Base-by-base conservation (phyloP, 2,113 vertebrate species). In the Marmota flaviventris region DNA sequence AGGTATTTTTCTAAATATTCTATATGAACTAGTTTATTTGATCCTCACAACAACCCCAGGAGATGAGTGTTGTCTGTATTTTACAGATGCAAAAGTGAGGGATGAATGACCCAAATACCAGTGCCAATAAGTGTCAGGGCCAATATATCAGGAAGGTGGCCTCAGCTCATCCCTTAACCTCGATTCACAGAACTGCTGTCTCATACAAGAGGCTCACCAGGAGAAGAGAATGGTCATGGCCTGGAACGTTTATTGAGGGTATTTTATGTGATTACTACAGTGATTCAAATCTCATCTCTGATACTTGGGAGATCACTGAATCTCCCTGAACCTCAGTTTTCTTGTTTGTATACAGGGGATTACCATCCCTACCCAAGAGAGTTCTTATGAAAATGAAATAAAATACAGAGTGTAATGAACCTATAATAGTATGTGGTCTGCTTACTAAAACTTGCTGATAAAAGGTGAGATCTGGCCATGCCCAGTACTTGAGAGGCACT, bases 131-230 rank as follows among this genome's bases (percentile, higher is more conserved):
- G 11, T 22, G 1, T 39, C 20, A 34, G 32, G 61, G 69, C 12
- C 3, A 1, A 12, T 24, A 0, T 58, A 10, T 51, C 29, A 13
- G 0, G 1, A 8, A 25, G 14, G n/a, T 37, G 77, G 8, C 32
- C 51, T 48, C 61, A 72, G 32, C 34, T 16, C 14, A 0, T 37
- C 63, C 37, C 45, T 77, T 77, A 20, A 63, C 5, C 14, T 82
- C 13, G 42, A 4, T 67, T 25, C 34, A 17, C 10, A 61, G 56
- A 42, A 5, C 29, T 39, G 27, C 75, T 42, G 1, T 73, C 70
- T 78, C 65, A 2, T 27, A 61, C 29, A 24, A 73, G 45, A 4
- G 32, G 8, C 9, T 61, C 22, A 0, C 24, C 5, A 0, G 6
- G 25, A 45, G n/a, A 25, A 45, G 7, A 69, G 42, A 82, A 25